Evolutionary conservation across 2,797 vertebrate genomes (phyloP).

Genomic region (Oryzias sinensis): DNA sequence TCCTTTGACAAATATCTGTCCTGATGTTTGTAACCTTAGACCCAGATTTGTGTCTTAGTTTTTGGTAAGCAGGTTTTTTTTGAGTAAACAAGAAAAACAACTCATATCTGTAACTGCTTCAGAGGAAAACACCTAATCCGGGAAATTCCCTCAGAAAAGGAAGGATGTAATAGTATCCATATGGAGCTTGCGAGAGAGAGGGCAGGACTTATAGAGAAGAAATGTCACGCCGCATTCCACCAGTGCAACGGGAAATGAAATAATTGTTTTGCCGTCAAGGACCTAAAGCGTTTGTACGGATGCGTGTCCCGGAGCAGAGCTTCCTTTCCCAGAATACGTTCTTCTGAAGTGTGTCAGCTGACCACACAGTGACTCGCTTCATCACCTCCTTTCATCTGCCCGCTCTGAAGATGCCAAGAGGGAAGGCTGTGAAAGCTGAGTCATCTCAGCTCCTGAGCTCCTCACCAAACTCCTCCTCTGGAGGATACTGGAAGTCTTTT

Average conservation of each 20-base stretch:
- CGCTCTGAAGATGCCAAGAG: constrained; percentile 34
- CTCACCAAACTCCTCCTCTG: constrained; percentile 1
- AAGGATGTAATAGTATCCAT: constrained; percentile 58
- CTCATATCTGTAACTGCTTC: constrained; percentile 25
- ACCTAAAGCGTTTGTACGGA: constrained; percentile 17
- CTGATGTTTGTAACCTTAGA: constrained; percentile 13
- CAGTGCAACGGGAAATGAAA: constrained; percentile 52
- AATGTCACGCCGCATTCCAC: constrained; percentile 60
- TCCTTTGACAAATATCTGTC: constrained; percentile 49
- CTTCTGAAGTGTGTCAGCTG: constrained; percentile 55
- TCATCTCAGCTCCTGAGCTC: constrained; percentile 32
- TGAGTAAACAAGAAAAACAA: constrained; percentile 15
- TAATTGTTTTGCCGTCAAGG: constrained; percentile 38
- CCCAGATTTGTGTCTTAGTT: not conserved
- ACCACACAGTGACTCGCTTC: constrained; percentile 58
- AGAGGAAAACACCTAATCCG: constrained; percentile 29
- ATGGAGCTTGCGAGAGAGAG: constrained; percentile 64
- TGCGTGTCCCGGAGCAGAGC: constrained; percentile 12
- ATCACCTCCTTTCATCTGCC: constrained; percentile 37
- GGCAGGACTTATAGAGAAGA: constrained; percentile 51
- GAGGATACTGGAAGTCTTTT: constrained; percentile 7
- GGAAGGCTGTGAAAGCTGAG: constrained; percentile 39
- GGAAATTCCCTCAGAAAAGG: constrained; percentile 51
- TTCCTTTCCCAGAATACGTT: constrained; percentile 42
- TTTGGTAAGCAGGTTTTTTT: constrained; percentile 6